Conservation (phyloP, 2,888 invertebrate species). For the Drosophila mulleri region DNA sequence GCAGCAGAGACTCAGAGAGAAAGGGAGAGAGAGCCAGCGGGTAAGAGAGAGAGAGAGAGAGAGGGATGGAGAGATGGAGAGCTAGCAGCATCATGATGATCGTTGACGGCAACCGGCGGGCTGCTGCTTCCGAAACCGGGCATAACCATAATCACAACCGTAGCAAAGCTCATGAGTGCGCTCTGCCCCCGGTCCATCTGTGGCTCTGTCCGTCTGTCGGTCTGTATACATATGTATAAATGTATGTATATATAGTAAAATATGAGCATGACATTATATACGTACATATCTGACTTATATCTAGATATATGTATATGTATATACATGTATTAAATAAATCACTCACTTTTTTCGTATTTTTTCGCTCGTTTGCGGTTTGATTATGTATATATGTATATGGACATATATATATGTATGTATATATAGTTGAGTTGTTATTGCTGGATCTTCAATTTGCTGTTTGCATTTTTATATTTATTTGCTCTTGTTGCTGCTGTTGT, state of each 20-base stretch:
- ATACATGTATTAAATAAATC: slow-evolving; percentile 57
- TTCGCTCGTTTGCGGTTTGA: slow-evolving; percentile 50
- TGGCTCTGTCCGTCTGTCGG: not conserved
- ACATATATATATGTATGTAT: slow-evolving; percentile 14
- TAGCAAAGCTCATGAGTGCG: slow-evolving; percentile 50
- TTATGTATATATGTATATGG: slow-evolving; percentile 14
- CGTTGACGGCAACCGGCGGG: slow-evolving; percentile 32
- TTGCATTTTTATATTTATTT: slow-evolving; percentile 17
- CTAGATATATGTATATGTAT: slow-evolving; percentile 14
- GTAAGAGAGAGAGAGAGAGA: slow-evolving; percentile 2
- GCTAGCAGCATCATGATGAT: slow-evolving; percentile 34
- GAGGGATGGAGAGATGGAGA: slow-evolving; percentile 3
- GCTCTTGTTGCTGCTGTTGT: slow-evolving; percentile 8
- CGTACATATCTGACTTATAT: slow-evolving; percentile 14
- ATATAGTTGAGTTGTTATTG: slow-evolving; percentile 12
- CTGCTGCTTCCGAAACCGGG: slow-evolving; percentile 70
- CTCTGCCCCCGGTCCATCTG: slow-evolving; percentile 23
- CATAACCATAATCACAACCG: slow-evolving; percentile 57
- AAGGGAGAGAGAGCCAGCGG: slow-evolving; percentile 7
- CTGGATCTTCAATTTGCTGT: slow-evolving; percentile 32
- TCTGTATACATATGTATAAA: slow-evolving; percentile 9
- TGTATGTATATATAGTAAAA: slow-evolving; percentile 18
- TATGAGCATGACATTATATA: slow-evolving; percentile 37
- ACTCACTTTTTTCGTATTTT: slow-evolving; percentile 67
- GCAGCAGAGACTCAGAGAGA: slow-evolving; percentile 6